A percentile compares a stretch with the other conserved stretches of the same genome.
phyloP scores from a whole-genome alignment of 1,140 invertebrate species.

The Arctopsyche grandis region DNA sequence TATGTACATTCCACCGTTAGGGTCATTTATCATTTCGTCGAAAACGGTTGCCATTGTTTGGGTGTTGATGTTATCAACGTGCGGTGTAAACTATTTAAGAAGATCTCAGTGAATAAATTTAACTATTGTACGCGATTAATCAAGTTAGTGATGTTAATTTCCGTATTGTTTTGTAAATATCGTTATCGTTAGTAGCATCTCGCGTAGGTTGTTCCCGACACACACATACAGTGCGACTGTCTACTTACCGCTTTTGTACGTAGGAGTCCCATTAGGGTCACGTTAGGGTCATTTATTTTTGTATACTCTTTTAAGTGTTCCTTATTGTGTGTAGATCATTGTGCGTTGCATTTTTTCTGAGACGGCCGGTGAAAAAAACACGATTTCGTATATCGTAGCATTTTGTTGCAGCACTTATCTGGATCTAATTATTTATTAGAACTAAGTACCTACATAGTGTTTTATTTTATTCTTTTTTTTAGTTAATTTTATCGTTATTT shows the following conservation, averaged over 20 bases:
- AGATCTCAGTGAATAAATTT: constrained; percentile 50
- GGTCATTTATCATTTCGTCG: constrained; percentile 7
- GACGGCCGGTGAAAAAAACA: background rate
- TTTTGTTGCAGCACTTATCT: constrained; percentile 11
- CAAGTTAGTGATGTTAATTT: constrained; percentile 49
- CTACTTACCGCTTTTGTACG: background rate
- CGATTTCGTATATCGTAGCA: background rate
- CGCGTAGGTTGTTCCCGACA: constrained; percentile 7
- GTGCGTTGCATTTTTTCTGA: constrained; percentile 27
- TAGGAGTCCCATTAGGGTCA: constrained; percentile 41
- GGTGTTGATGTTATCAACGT: background rate
- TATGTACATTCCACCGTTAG: constrained; percentile 11
- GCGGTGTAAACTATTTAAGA: constrained; percentile 30
- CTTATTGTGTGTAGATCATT: constrained; percentile 45
- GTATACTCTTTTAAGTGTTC: constrained; percentile 44
- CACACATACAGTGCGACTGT: background rate
- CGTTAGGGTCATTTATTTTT: constrained; percentile 38
- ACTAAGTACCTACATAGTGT: background rate
- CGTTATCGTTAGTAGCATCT: constrained; percentile 36
- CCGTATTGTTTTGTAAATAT: constrained; percentile 48
- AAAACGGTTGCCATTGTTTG: constrained; percentile 1
- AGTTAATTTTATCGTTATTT: constrained; percentile 23
- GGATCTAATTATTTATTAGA: constrained; percentile 5
- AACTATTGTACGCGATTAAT: constrained; percentile 45
- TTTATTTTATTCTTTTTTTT: background rate